phyloP scores from a whole-genome alignment of 2,888 invertebrate genomes.

The Sussaba pulchella region DNA sequence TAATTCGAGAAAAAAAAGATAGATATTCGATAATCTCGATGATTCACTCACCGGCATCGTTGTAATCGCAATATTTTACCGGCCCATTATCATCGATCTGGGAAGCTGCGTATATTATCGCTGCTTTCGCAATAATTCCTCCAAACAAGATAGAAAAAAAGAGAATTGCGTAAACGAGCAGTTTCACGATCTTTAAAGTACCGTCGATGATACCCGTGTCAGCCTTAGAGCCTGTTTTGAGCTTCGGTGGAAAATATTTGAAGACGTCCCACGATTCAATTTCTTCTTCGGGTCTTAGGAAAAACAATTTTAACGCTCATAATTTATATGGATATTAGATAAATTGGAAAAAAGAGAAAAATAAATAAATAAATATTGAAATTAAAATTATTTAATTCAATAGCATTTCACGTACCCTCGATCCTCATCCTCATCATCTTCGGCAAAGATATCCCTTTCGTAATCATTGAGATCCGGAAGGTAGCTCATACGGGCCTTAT shows the following conservation, averaged over 20 bases:
- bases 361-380: neutral
- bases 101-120: constrained; percentile 90
- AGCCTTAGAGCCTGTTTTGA: constrained; percentile 89
- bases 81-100: constrained; percentile 87
- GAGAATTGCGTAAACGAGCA: constrained; percentile 89
- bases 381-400: neutral
- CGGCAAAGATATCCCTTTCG: constrained; percentile 43
- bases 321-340: neutral
- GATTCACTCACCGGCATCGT: constrained; percentile 80
- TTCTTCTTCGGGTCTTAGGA: constrained; percentile 78
- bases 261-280: constrained; percentile 92
- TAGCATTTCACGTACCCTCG: constrained; percentile 51
- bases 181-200: constrained; percentile 88
- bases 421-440: constrained; percentile 59
- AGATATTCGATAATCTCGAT: neutral
- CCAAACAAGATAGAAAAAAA: constrained; percentile 88
- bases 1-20: neutral
- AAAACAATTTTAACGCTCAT: neutral
- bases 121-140: constrained; percentile 90
- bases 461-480: constrained; percentile 54
- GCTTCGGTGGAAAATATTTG: constrained; percentile 89
- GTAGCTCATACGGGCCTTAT: constrained; percentile 49
- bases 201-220: constrained; percentile 87
- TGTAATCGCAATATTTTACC: constrained; percentile 87
- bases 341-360: neutral